Conservation (phyloP, 1,140 invertebrate genomes). For the Drosophila novamexicana region DNA sequence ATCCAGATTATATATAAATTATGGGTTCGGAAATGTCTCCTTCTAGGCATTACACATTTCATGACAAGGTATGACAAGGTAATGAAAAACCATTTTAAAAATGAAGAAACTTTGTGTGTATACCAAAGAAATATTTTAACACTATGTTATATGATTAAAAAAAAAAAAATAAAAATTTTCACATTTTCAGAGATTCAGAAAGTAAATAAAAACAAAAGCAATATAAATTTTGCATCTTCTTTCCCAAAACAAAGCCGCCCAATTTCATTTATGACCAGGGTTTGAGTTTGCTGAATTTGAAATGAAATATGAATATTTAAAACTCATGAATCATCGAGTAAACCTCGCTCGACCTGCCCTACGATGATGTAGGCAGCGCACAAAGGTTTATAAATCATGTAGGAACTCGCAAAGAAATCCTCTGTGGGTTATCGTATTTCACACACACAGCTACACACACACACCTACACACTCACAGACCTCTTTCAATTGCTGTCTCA, state of each 20-base stretch:
- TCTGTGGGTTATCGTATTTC: neutral
- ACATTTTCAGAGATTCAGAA: no score
- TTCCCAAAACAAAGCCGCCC: neutral
- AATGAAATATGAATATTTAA: slow-evolving; percentile 17
- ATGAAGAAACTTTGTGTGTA: no score
- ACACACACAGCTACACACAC: neutral
- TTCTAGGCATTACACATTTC: no score
- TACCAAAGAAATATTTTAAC: no score
- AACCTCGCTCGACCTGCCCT: neutral
- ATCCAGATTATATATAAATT: no score
- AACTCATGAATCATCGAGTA: slow-evolving; percentile 28
- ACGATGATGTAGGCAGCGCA: neutral
- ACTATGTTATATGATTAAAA: no score
- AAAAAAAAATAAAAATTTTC: no score
- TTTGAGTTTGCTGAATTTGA: slow-evolving; percentile 6
- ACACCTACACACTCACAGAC: slow-evolving; percentile 6
- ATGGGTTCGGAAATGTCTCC: no score
- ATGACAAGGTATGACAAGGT: no score
- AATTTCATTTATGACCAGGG: slow-evolving; percentile 6
- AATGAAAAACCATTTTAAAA: no score
- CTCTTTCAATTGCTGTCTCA: slow-evolving; percentile 58
- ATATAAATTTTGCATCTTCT: neutral
- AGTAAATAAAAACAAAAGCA: neutral
- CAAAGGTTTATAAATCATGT: slow-evolving; percentile 63
- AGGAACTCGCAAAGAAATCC: slow-evolving; percentile 24